Conservation (phyloP, 2,113 vertebrate genomes). For the Hyperopisus bebe region DNA sequence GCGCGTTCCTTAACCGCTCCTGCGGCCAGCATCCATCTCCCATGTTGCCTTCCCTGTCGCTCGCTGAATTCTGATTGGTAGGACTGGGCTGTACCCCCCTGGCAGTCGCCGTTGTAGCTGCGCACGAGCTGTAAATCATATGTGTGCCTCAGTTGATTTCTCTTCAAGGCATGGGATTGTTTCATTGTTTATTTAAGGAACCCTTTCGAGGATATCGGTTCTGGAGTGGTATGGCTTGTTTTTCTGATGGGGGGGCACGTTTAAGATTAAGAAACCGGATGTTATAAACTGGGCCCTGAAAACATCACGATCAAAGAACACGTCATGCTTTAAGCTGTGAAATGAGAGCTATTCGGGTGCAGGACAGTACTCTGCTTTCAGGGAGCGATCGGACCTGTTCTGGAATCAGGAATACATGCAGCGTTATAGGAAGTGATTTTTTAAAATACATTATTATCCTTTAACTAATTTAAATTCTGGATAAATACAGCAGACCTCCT, state of each 20-base stretch:
- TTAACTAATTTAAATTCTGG: background rate
- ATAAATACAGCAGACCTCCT: background rate
- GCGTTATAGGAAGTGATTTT: background rate
- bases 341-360: background rate
- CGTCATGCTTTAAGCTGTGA: background rate
- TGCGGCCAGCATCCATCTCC: background rate
- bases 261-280: background rate
- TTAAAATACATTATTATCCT: background rate
- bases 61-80: background rate
- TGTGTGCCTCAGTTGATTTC: background rate
- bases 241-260: background rate
- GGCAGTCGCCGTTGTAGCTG: background rate
- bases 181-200: background rate
- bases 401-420: background rate
- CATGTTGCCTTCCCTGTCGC: background rate
- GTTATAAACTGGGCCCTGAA: background rate
- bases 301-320: background rate
- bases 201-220: background rate
- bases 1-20: background rate
- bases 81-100: too few relatives aligned
- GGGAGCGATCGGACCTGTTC: background rate
- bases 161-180: background rate
- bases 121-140: background rate
- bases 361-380: background rate
- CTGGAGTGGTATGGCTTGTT: background rate